Percentiles rank a stretch among this genome's conserved stretches.
phyloP scores from a whole-genome alignment of 2,797 vertebrate genomes.

The Falco naumanni region DNA sequence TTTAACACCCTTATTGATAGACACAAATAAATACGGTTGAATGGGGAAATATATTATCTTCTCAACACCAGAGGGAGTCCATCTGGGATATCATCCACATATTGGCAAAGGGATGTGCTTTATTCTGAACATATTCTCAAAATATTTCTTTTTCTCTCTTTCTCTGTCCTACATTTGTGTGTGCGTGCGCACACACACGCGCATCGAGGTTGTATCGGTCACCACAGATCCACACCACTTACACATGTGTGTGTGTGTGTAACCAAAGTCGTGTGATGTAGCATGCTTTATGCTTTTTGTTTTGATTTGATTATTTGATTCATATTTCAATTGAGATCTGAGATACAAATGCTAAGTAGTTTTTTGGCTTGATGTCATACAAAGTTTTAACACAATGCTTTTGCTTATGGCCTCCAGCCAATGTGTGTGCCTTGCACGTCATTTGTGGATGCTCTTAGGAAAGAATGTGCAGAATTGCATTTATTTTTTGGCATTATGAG shows the following conservation, averaged over 20 bases:
- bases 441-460: constrained; percentile 74
- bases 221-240: not conserved
- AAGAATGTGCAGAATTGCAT: constrained; percentile 78
- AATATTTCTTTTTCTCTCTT: not conserved
- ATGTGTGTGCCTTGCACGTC: constrained; percentile 59
- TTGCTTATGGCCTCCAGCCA: constrained; percentile 56
- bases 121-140: not conserved
- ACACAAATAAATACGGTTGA: not conserved
- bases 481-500: constrained; percentile 75
- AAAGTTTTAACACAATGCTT: constrained; percentile 70
- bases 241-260: not conserved
- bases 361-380: constrained; percentile 70
- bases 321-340: constrained; percentile 66
- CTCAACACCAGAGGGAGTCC: constrained; percentile 62
- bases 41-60: not conserved
- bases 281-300: constrained; percentile 29
- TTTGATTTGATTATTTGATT: constrained; percentile 64
- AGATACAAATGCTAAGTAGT: constrained; percentile 68
- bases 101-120: not conserved
- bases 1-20: not conserved
- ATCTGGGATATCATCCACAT: not conserved
- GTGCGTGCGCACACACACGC: too few relatives aligned
- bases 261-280: not conserved
- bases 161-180: not conserved
- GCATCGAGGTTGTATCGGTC: not conserved